Percentiles rank a stretch among this genome's conserved stretches.
phyloP scores from a whole-genome alignment of 2,113 vertebrate species.

The Tetraodon nigroviridis region DNA sequence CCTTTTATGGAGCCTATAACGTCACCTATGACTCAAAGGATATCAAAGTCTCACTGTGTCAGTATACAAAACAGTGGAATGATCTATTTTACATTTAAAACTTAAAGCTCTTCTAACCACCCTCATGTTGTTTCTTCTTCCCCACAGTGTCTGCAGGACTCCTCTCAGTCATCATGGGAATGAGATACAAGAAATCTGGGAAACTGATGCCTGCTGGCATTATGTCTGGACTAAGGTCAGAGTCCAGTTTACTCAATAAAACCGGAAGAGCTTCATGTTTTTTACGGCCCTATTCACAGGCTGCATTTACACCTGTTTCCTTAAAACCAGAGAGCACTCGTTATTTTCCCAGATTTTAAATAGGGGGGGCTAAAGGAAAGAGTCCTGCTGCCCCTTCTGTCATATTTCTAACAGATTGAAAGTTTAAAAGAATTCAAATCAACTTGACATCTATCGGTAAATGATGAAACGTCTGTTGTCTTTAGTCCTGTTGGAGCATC shows the following conservation, averaged over 20 bases:
- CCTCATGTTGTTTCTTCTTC: not conserved
- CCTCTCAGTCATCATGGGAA: conserved; percentile 85
- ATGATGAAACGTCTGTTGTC: not conserved
- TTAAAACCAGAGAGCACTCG: too few species aligned
- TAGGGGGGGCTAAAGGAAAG: too few species aligned
- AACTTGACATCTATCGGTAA: not conserved
- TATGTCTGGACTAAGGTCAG: conserved; percentile 84
- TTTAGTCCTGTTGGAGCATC: too few species aligned
- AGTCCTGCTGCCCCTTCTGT: too few species aligned
- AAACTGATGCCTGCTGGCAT: conserved; percentile 90
- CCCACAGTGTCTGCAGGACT: conserved; percentile 79
- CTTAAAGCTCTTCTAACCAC: not conserved
- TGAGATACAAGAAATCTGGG: conserved; percentile 87
- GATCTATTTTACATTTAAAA: too few species aligned
- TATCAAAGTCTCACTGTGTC: conserved; percentile 83
- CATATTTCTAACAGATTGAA: too few species aligned
- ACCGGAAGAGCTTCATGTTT: not conserved
- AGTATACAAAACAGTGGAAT: conserved; percentile 66
- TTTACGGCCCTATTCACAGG: not conserved
- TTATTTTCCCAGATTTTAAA: too few species aligned
- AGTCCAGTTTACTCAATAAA: not conserved
- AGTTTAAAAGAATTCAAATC: too few species aligned
- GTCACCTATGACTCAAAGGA: conserved; percentile 77
- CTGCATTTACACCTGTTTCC: not conserved
- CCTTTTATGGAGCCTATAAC: conserved; percentile 85